Evolutionary conservation across 2,888 invertebrate species (phyloP).

Genomic region (Acheta domesticus): DNA sequence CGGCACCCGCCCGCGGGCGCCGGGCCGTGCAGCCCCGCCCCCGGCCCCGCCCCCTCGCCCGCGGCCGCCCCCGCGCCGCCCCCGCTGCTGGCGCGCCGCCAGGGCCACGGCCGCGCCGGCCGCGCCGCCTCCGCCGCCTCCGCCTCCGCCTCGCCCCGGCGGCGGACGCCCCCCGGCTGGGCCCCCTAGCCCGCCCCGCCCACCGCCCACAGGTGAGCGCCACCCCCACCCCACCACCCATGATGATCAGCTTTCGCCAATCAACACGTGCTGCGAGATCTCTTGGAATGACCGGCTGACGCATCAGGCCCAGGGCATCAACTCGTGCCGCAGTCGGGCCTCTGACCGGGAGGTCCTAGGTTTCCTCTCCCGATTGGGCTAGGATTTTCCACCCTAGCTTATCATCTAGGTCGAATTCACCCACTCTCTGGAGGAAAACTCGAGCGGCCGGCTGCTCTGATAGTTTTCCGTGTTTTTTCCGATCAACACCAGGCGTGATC

Average conservation of each 20-base stretch:
- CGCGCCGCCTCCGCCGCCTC: not conserved
- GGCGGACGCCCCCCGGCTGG: not conserved
- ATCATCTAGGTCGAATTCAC: too few relatives aligned
- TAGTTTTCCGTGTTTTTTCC: too few relatives aligned
- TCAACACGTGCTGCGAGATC: too few relatives aligned
- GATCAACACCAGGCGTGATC: too few relatives aligned
- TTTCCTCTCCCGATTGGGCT: too few relatives aligned
- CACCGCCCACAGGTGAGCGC: constrained; percentile 18
- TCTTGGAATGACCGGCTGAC: too few relatives aligned
- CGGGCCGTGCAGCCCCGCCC: constrained; percentile 19
- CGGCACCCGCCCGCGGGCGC: constrained; percentile 24
- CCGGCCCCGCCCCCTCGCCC: not conserved
- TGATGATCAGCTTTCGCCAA: not conserved
- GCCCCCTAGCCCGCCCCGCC: not conserved
- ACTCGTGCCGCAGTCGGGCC: too few relatives aligned
- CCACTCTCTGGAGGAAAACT: too few relatives aligned
- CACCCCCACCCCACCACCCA: not conserved
- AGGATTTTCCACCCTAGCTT: too few relatives aligned
- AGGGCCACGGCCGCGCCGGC: not conserved
- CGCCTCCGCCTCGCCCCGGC: not conserved
- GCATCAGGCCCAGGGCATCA: too few relatives aligned
- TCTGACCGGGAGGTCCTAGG: too few relatives aligned
- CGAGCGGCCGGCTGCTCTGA: too few relatives aligned
- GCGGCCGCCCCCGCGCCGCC: not conserved
- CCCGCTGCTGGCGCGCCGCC: not conserved